Base-by-base conservation (phyloP, 2,888 invertebrate species). In the Tachystola acroxantha region DNA sequence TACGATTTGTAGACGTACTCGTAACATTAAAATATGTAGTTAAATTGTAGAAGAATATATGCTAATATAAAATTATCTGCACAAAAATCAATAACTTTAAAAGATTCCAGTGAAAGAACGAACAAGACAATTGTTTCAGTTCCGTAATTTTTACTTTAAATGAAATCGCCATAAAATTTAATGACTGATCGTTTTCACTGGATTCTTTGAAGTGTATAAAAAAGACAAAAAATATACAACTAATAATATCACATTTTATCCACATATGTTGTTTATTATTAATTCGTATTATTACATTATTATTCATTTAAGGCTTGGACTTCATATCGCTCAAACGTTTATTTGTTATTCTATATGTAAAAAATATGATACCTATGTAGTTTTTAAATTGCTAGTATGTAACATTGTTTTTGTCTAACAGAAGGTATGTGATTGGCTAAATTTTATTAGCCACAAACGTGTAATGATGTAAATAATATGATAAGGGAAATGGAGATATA, bases 401-500 rank as follows among this genome's bases (percentile, higher is more conserved):
- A 39, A 24, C 24, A n/a, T 24, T 20, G 20, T 58, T 50, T 57
- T 54, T 53, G 48, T 57, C 45, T 50, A 50, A 56, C 42, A 45
- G 50, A 59, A 54, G 11, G 53, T 49, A 48, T 62, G 58, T 63
- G 53, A 62, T 67, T 69, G 77, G 81, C 76, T 81, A 77, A 74
- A 76, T 78, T 77, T 72, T 79, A 67, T 79, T 78, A 80, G 79
- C 73, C 74, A 62, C 46, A 45, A 42, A 46, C 39, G 43, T 36
- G 36, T 48, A 47, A 45, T 25, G 39, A 16, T 53, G 53, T 56
- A 52, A 48, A 57, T 53, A 53, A 34, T 44, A 36, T 10, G 42
- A 14, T 16, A 14, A 30, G 30, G 16, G 16, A 16, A 6, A 10
- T 14, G 3, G 4, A 29, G 2, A 3, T 29, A 29, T 29, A 12